These are phyloP conservation scores for Drosophila cracens DNA, from an alignment of 2,888 invertebrate species.

Conservation along the genomic window DNA sequence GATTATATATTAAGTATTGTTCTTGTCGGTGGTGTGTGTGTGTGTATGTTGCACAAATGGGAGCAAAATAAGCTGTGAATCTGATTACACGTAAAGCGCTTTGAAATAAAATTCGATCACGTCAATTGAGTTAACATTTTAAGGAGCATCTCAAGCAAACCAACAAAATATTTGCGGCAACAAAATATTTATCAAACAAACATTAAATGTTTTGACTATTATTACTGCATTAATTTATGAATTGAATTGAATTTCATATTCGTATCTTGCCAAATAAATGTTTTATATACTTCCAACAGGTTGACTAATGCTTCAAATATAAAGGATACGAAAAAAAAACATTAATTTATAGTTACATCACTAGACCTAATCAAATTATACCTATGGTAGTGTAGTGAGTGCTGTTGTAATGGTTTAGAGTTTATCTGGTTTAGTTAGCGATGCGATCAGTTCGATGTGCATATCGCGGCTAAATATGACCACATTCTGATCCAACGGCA, in stretches of 20 bases:
- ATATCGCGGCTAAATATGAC: too few relatives aligned
- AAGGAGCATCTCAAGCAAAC: constrained; percentile 20
- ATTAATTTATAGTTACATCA: too few relatives aligned
- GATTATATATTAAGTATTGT: constrained; percentile 7
- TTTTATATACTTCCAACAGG: background rate
- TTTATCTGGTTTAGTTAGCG: too few relatives aligned
- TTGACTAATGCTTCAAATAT: constrained; percentile 73
- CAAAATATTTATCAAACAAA: background rate
- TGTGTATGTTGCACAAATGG: background rate
- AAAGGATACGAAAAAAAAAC: too few relatives aligned
- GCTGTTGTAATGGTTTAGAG: too few relatives aligned
- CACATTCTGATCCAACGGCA: too few relatives aligned
- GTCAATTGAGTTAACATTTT: constrained; percentile 76
- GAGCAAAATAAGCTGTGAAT: constrained; percentile 52
- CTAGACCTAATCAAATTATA: too few relatives aligned
- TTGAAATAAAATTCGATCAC: constrained; percentile 68
- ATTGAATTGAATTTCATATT: background rate
- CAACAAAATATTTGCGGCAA: constrained; percentile 48
- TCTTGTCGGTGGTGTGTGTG: constrained; percentile 11
- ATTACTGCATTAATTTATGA: background rate
- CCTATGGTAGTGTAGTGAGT: too few relatives aligned
- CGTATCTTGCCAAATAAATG: background rate
- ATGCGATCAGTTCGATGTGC: too few relatives aligned
- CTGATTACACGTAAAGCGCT: constrained; percentile 46
- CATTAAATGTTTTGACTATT: constrained; percentile 14